These are phyloP conservation scores for Emydoidea blandingii DNA, from an alignment of 2,797 vertebrate species.

Conservation along the genomic window DNA sequence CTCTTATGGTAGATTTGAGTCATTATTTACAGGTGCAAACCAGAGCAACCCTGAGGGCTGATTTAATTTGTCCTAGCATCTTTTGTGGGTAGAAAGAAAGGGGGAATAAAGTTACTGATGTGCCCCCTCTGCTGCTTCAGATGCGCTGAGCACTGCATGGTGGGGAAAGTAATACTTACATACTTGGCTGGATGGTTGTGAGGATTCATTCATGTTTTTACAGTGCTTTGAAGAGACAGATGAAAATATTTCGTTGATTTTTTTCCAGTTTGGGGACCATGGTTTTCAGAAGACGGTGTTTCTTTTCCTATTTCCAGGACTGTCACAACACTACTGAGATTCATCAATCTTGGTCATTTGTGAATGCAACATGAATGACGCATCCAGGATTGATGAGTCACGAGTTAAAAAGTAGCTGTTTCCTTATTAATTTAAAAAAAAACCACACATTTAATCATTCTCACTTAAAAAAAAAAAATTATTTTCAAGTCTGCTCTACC, in stretches of 20 bases:
- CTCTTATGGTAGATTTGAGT: neutral
- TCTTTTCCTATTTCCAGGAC: conserved; percentile 11
- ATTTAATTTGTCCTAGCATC: neutral
- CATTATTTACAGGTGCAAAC: neutral
- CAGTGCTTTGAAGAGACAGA: neutral
- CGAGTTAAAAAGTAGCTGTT: conserved; percentile 17
- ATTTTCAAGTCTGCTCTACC: neutral
- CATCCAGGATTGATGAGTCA: neutral
- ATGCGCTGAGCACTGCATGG: neutral
- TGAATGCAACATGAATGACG: neutral
- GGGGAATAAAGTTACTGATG: neutral
- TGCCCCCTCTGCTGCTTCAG: neutral
- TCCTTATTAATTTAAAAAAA: neutral
- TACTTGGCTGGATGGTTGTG: neutral
- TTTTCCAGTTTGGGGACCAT: neutral
- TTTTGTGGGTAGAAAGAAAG: neutral
- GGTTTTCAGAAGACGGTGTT: neutral
- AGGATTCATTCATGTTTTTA: neutral
- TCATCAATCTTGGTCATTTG: neutral
- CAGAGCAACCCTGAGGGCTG: neutral
- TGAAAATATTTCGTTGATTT: conserved; percentile 9
- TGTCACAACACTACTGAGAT: neutral
- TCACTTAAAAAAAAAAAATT: neutral
- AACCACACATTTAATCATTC: neutral
- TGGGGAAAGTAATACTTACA: neutral